A percentile compares a stretch with the other conserved stretches of the same genome.
phyloP scores from a whole-genome alignment of 37 sponge, comb jelly and placozoan species.

The Ephydatia muelleri region DNA sequence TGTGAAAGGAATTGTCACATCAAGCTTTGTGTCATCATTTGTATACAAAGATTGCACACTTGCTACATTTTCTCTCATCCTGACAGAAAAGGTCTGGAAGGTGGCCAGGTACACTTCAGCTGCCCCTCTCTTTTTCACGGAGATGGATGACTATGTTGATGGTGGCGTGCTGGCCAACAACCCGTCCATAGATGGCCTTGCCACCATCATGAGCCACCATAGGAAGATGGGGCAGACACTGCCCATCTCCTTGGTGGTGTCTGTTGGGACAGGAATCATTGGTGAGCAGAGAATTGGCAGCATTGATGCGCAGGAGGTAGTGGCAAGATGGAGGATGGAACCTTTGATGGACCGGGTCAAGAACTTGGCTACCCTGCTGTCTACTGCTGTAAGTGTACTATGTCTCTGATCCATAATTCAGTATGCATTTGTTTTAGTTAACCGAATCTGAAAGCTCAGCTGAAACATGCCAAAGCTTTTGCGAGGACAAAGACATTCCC shows the following conservation, averaged over 20 bases:
- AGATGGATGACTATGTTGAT: slow-evolving; percentile 56
- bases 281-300: slow-evolving; percentile 11
- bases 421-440: background rate
- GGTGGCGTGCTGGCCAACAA: slow-evolving; percentile 62
- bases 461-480: slow-evolving; percentile 29
- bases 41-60: no score
- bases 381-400: slow-evolving; percentile 14
- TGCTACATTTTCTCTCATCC: background rate
- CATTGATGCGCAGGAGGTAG: slow-evolving; percentile 31
- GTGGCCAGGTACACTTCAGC: slow-evolving; percentile 65
- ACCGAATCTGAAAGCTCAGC: background rate
- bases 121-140: slow-evolving; percentile 51
- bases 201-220: slow-evolving; percentile 44
- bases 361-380: slow-evolving; percentile 5
- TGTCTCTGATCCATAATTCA: no score
- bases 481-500: slow-evolving; percentile 48
- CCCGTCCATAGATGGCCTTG: slow-evolving; percentile 34
- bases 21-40: no score
- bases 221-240: slow-evolving; percentile 28
- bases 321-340: background rate
- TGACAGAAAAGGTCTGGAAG: slow-evolving; percentile 50
- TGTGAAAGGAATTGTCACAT: no score
- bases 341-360: background rate
- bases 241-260: slow-evolving; percentile 50
- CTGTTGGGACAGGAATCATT: slow-evolving; percentile 47